A percentile compares a stretch with the other conserved stretches of the same genome.
These are phyloP conservation scores for Cheilosia vulpina DNA, from an alignment of 2,888 invertebrate genomes.

Conservation along the genomic window DNA sequence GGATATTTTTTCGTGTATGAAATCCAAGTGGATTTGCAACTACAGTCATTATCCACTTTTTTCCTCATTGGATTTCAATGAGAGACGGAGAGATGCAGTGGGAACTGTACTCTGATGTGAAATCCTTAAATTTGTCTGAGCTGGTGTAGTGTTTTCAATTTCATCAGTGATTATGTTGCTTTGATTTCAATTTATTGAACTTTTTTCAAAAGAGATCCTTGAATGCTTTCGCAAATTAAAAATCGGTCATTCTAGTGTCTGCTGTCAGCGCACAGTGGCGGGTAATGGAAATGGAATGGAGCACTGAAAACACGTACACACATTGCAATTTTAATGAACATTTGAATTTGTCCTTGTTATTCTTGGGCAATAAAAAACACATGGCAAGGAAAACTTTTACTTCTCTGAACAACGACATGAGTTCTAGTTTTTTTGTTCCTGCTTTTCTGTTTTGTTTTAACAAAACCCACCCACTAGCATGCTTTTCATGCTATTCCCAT, in stretches of 20 bases:
- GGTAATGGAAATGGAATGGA: constrained; percentile 35
- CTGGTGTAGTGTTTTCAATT: constrained; percentile 31
- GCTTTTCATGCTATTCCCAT: background rate
- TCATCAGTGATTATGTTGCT: constrained; percentile 63
- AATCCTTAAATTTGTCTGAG: background rate
- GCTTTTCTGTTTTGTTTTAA: background rate
- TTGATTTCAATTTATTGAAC: constrained; percentile 67
- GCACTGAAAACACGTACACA: constrained; percentile 58
- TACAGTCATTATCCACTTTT: constrained; percentile 64
- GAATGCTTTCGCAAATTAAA: constrained; percentile 69
- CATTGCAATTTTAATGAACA: constrained; percentile 73
- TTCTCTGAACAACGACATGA: constrained; percentile 42
- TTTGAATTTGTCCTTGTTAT: constrained; percentile 74
- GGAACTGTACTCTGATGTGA: background rate
- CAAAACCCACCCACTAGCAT: background rate
- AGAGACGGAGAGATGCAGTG: background rate
- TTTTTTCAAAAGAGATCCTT: constrained; percentile 47
- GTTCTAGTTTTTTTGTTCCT: constrained; percentile 10
- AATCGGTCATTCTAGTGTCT: constrained; percentile 31
- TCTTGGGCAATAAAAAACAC: constrained; percentile 66
- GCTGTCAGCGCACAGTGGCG: background rate
- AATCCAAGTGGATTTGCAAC: constrained; percentile 36
- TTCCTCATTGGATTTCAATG: constrained; percentile 48
- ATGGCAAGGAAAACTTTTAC: constrained; percentile 54
- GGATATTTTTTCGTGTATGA: constrained; percentile 11